phyloP scores from a whole-genome alignment of 2,797 vertebrate genomes.

The Sandelia bainsii region DNA sequence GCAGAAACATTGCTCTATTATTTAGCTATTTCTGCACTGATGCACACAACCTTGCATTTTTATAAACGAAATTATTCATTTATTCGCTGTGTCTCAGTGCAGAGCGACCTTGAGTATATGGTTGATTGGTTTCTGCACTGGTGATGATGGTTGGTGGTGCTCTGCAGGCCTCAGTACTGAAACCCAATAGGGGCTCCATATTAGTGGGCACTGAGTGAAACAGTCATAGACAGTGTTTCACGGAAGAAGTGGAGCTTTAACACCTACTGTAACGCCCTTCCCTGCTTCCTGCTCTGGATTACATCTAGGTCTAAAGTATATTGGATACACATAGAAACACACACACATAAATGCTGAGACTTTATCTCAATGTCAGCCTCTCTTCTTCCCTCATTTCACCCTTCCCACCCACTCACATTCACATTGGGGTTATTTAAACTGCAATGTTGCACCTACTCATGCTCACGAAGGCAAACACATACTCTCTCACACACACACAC shows the following conservation, averaged over 20 bases:
- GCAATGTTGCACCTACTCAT: constrained; percentile 29
- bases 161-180: constrained; percentile 40
- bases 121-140: constrained; percentile 44
- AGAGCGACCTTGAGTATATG: constrained; percentile 60
- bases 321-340: constrained; percentile 32
- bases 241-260: constrained; percentile 74
- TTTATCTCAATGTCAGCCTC: constrained; percentile 22
- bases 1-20: constrained; percentile 27
- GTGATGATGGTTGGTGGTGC: constrained; percentile 40
- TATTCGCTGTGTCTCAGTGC: constrained; percentile 16
- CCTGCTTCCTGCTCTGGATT: constrained; percentile 78
- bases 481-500: constrained; percentile 15
- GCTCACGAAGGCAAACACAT: constrained; percentile 5
- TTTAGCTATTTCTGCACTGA: constrained; percentile 34
- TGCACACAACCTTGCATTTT: constrained; percentile 33
- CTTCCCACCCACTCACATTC: constrained; percentile 56
- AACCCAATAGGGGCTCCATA: constrained; percentile 72
- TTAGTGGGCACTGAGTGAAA: constrained; percentile 79
- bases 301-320: constrained; percentile 68
- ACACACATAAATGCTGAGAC: constrained; percentile 33
- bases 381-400: constrained; percentile 13
- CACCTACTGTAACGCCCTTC: constrained; percentile 74
- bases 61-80: constrained; percentile 16
- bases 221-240: constrained; percentile 79
- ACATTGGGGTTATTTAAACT: constrained; percentile 39